Evolutionary conservation across 2,888 invertebrate species (phyloP).

Genomic region (Zootermopsis nevadensis): DNA sequence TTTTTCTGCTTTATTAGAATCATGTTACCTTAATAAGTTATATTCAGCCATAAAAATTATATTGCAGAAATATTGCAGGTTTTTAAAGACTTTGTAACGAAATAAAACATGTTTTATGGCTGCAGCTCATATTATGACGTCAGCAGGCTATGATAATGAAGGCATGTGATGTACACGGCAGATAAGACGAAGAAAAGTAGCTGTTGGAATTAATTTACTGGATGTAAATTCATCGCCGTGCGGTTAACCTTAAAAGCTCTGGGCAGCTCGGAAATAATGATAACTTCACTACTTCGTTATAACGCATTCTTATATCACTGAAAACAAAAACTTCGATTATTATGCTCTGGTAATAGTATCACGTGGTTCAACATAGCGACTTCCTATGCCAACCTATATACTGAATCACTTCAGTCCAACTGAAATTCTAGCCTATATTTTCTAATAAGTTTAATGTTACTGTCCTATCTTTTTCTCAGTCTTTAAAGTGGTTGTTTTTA

Average conservation of each 20-base stretch:
- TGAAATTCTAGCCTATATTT: too few relatives aligned
- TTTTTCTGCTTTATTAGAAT: too few relatives aligned
- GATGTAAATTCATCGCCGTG: background rate
- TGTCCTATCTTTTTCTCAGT: too few relatives aligned
- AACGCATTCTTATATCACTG: background rate
- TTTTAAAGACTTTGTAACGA: background rate
- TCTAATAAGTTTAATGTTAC: too few relatives aligned
- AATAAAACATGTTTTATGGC: background rate
- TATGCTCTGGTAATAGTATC: too few relatives aligned
- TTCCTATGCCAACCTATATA: too few relatives aligned
- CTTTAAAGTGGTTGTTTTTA: too few relatives aligned
- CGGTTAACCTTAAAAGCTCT: background rate
- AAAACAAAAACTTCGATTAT: background rate
- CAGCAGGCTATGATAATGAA: background rate
- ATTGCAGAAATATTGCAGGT: background rate
- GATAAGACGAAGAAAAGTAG: background rate
- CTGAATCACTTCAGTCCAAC: too few relatives aligned
- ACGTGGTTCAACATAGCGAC: too few relatives aligned
- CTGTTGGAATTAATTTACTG: background rate
- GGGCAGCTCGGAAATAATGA: background rate
- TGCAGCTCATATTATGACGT: background rate
- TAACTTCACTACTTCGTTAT: background rate
- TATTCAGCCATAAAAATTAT: background rate
- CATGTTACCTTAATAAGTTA: too few relatives aligned
- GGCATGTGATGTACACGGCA: background rate